Conservation (phyloP, 64 coral and sea anemone species). For the Trachythela sp. region DNA sequence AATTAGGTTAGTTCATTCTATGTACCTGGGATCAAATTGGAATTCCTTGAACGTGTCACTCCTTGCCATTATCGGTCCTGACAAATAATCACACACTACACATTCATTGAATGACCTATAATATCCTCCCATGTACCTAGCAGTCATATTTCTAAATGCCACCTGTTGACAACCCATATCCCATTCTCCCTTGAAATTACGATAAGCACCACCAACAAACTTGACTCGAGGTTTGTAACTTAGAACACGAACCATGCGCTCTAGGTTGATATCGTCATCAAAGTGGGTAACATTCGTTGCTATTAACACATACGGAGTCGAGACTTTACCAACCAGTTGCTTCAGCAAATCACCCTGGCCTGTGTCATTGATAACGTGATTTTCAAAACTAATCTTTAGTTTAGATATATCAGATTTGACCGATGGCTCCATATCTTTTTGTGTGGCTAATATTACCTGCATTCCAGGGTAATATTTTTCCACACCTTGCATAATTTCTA, state of each 20-base stretch:
- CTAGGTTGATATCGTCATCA: conserved; percentile 74
- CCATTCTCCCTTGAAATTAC: conserved; percentile 67
- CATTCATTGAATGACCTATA: no score
- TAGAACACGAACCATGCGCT: conserved; percentile 63
- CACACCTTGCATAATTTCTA: conserved; percentile 37
- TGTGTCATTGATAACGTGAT: neutral
- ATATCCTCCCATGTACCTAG: conserved; percentile 42
- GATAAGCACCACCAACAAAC: conserved; percentile 68
- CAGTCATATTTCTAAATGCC: conserved; percentile 56
- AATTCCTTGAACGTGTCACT: conserved; percentile 45
- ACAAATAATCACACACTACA: conserved; percentile 65
- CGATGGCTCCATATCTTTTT: neutral
- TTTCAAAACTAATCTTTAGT: neutral
- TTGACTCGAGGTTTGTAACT: conserved; percentile 57
- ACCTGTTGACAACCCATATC: conserved; percentile 80
- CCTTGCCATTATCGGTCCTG: conserved; percentile 73
- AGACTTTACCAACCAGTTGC: conserved; percentile 47
- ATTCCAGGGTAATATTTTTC: conserved; percentile 60
- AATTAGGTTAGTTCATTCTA: no score
- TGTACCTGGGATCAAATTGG: conserved; percentile 29
- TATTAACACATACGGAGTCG: conserved; percentile 67
- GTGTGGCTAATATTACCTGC: conserved; percentile 43
- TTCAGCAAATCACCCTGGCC: neutral
- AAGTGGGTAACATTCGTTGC: conserved; percentile 71
- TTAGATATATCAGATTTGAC: neutral